Conservation (phyloP, 2,797 vertebrate species). For the Acomys russatus region DNA sequence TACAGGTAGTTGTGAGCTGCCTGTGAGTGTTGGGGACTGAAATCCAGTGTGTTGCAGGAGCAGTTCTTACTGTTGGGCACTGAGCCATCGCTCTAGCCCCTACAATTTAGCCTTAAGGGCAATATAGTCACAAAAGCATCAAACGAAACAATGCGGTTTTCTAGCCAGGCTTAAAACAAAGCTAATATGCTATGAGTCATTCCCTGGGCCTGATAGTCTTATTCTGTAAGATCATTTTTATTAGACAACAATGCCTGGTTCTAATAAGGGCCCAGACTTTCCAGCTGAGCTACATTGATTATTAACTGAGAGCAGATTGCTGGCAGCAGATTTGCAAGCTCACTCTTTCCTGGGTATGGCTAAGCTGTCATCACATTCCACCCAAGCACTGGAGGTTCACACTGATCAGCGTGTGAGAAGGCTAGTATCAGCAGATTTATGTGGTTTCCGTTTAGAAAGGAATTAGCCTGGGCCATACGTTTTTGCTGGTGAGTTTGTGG, state of each 20-base stretch:
- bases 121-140: background rate
- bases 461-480: background rate
- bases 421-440: background rate
- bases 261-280: slow-evolving; percentile 19
- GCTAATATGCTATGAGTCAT: background rate
- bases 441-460: slow-evolving; percentile 45
- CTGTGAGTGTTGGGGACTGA: background rate
- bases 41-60: background rate
- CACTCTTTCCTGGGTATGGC: background rate
- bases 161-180: background rate
- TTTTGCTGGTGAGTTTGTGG: slow-evolving; percentile 61
- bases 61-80: background rate
- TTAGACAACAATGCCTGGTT: slow-evolving; percentile 8
- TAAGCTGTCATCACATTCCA: background rate
- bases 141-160: background rate
- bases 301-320: slow-evolving; percentile 28
- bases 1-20: background rate
- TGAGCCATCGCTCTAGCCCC: background rate
- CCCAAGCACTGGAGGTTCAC: background rate
- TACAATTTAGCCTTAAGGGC: background rate
- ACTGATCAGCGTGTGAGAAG: background rate
- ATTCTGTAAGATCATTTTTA: slow-evolving; percentile 30
- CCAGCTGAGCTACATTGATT: background rate
- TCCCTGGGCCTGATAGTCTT: background rate
- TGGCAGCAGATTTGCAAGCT: background rate